Base-by-base conservation (phyloP, 2,797 vertebrate genomes). In the Tangara arthus region DNA sequence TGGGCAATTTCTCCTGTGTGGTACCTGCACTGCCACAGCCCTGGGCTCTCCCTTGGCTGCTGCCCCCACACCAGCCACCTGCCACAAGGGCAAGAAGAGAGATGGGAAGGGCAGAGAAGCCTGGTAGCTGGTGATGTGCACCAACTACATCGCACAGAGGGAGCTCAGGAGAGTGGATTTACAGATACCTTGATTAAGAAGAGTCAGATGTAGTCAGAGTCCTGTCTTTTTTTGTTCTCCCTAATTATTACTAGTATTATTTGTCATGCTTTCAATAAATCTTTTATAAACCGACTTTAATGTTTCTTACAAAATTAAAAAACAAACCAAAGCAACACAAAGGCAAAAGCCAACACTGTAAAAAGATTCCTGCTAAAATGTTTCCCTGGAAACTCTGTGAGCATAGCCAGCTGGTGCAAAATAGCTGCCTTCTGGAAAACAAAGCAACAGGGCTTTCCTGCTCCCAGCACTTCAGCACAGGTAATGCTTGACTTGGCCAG, bases 401-500 rank as follows among this genome's bases (percentile, higher is more conserved):
- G 30, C 34, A 12, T 11, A 23, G 61, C 12, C 57, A 64, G 12
- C 5, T 75, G 37, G 56, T 64, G 17, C 65, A 71, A 73, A 94
- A 78, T 6, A 86, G 70, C 35, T 81, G 50, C 77, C 16, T 56
- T 69, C 49, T 78, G 61, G 57, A 86, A 75, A 73, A 68, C 5
- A 70, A 49, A 68, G 46, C 28, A 71, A 60, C 10, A 34, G 6
- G 27, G 15, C 30, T 50, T 47, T 53, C 12, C 72, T 46, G 24
- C 21, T 82, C 76, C 56, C 35, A 35, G 24, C 3, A 26, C 59
- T 50, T 55, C 47, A 65, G 63, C 6, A 3, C 23, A 63, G 32
- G 20, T 37, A 59, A 42, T 32, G 56, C 47, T 64, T 22, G 3
- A 24, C 30, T 76, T 0, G 0, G 30, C 73, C 44, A 22, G 17